A percentile compares a stretch with the other conserved stretches of the same genome.
phyloP scores from a whole-genome alignment of 2,113 vertebrate genomes.

The Butorides virescens region DNA sequence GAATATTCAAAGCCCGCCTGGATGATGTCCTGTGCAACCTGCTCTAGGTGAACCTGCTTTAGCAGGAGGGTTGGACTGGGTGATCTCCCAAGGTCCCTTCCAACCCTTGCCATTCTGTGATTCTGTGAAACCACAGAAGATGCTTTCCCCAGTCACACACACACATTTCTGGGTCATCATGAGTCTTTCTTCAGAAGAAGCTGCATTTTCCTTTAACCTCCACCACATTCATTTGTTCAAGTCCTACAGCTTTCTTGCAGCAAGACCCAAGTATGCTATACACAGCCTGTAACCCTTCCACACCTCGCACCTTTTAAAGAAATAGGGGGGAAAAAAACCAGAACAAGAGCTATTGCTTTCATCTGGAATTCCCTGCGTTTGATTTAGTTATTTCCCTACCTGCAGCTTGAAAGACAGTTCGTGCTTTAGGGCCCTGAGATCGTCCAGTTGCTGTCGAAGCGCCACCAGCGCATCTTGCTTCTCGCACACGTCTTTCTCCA shows the following conservation, averaged over 20 bases:
- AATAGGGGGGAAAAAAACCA: neutral
- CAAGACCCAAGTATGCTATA: neutral
- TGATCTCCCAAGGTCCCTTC: too few species aligned
- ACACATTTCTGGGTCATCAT: neutral
- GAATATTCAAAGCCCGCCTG: too few species aligned
- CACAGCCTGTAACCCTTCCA: neutral
- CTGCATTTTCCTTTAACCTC: neutral
- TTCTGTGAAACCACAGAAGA: too few species aligned
- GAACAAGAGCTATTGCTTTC: neutral
- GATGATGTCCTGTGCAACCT: too few species aligned
- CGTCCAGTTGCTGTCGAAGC: conserved; percentile 93
- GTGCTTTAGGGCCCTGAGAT: conserved; percentile 92
- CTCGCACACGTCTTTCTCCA: conserved; percentile 97
- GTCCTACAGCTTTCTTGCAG: neutral
- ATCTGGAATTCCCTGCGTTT: neutral
- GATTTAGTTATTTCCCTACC: conserved; percentile 65
- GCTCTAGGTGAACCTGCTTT: too few species aligned
- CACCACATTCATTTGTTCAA: fast-evolving
- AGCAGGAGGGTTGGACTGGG: too few species aligned
- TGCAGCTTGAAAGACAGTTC: conserved; percentile 94
- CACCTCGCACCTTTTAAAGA: neutral
- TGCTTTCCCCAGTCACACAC: neutral
- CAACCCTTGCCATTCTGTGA: too few species aligned
- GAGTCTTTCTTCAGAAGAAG: neutral
- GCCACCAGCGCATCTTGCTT: conserved; percentile 95